Conservation (phyloP, 2,797 vertebrate species). For the Otolemur crassicaudatus region DNA sequence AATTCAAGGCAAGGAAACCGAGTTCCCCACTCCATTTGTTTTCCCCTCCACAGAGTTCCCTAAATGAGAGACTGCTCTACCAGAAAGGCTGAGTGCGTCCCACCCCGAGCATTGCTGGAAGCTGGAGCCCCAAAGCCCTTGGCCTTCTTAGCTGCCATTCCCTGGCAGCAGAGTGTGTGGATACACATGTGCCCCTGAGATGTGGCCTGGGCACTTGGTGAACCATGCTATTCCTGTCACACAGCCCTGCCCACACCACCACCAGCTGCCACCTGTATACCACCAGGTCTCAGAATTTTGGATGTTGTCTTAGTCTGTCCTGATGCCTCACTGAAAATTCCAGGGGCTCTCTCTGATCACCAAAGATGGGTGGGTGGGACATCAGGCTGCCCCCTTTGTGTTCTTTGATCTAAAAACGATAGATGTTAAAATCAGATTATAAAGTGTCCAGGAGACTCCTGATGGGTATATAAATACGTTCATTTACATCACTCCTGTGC, state of each 20-base stretch:
- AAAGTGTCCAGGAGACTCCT: neutral
- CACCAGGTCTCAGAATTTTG: conserved; percentile 60
- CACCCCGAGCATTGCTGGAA: neutral
- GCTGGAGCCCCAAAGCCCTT: neutral
- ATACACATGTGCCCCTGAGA: conserved; percentile 7
- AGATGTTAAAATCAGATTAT: neutral
- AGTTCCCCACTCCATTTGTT: neutral
- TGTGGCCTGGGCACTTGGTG: conserved; percentile 65
- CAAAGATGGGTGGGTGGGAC: neutral
- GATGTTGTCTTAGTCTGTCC: conserved; percentile 59
- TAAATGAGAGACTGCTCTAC: neutral
- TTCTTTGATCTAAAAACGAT: neutral
- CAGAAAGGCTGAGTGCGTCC: neutral
- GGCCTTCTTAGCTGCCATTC: neutral
- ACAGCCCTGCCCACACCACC: conserved; percentile 55
- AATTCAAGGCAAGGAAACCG: conserved; percentile 12
- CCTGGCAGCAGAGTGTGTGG: neutral
- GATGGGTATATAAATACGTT: neutral
- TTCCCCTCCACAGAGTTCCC: neutral
- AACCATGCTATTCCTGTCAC: conserved; percentile 56
- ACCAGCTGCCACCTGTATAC: neutral
- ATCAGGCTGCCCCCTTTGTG: neutral
- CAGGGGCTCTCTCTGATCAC: conserved; percentile 44
- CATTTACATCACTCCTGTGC: neutral
- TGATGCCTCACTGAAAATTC: conserved; percentile 20